A percentile compares a stretch with the other conserved stretches of the same genome.
Evolutionary conservation across 2,113 vertebrate genomes (phyloP).

Genomic region (Kobus ellipsiprymnus): DNA sequence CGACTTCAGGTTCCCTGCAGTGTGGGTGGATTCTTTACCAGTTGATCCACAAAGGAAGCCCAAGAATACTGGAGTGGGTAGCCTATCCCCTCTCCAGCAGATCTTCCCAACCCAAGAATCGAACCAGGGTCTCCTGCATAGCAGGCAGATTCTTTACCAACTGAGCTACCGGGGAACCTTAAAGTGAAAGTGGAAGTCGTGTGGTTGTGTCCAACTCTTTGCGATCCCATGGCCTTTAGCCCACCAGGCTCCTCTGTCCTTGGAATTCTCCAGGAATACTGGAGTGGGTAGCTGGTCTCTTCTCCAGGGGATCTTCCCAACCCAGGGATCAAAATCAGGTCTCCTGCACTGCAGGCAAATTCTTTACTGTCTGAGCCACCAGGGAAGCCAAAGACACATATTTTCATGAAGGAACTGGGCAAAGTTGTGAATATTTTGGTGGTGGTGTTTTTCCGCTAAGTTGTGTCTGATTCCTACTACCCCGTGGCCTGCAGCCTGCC

Average conservation of each 20-base stretch:
- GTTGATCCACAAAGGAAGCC: neutral
- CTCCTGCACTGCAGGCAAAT: neutral
- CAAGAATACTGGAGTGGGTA: neutral
- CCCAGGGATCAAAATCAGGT: neutral
- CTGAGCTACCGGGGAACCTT: neutral
- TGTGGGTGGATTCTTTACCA: neutral
- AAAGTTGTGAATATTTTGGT: neutral
- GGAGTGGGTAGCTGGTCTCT: neutral
- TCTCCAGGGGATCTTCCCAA: neutral
- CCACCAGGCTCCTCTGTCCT: neutral
- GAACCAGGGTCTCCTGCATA: neutral
- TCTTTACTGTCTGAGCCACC: neutral
- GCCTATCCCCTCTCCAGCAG: neutral
- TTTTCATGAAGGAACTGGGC: neutral
- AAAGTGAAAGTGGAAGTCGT: neutral
- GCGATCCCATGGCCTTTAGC: neutral
- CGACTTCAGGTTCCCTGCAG: accelerated
- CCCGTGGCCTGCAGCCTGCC: neutral
- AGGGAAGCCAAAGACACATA: neutral
- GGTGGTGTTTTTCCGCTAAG: neutral
- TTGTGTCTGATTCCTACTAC: neutral
- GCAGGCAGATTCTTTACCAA: neutral
- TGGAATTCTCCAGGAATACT: neutral
- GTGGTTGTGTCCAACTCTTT: neutral
- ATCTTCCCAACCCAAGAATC: accelerated